Percentiles rank a stretch among this genome's conserved stretches.
Conservation (phyloP, 2,113 vertebrate species). For the Papio anubis region DNA sequence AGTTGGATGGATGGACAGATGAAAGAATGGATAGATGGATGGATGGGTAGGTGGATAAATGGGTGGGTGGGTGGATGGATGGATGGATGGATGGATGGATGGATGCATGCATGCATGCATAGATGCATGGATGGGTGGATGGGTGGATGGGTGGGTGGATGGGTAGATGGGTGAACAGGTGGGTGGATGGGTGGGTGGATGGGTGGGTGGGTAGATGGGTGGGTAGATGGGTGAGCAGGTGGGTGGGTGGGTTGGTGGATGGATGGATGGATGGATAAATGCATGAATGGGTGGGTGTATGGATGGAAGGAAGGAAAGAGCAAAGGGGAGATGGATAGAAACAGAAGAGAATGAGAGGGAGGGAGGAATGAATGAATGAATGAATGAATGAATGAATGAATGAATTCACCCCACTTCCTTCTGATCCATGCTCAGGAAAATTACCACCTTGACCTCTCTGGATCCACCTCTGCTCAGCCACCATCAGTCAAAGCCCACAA, state of each 20-base stretch:
- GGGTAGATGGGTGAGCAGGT: fast-evolving
- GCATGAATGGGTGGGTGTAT: fast-evolving
- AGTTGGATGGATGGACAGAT: neutral
- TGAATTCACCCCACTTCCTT: neutral
- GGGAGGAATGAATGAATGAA: too few species aligned
- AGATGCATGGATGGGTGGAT: neutral
- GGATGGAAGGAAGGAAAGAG: neutral
- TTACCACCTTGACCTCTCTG: too few species aligned
- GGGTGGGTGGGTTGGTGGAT: neutral
- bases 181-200: fast-evolving
- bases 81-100: neutral
- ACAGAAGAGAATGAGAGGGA: too few species aligned
- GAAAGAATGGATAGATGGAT: too few species aligned
- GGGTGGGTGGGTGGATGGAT: neutral
- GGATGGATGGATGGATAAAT: neutral
- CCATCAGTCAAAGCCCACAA: neutral
- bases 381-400: neutral
- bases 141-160: too few species aligned
- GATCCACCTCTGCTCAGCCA: neutral
- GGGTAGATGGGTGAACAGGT: fast-evolving
- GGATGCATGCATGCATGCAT: too few species aligned
- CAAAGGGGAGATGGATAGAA: neutral
- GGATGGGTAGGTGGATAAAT: neutral
- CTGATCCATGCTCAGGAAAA: neutral
- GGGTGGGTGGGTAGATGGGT: fast-evolving